Percentiles rank a stretch among this genome's conserved stretches.
Conservation (phyloP, 1,140 invertebrate genomes). For the Listronotus oregonensis region DNA sequence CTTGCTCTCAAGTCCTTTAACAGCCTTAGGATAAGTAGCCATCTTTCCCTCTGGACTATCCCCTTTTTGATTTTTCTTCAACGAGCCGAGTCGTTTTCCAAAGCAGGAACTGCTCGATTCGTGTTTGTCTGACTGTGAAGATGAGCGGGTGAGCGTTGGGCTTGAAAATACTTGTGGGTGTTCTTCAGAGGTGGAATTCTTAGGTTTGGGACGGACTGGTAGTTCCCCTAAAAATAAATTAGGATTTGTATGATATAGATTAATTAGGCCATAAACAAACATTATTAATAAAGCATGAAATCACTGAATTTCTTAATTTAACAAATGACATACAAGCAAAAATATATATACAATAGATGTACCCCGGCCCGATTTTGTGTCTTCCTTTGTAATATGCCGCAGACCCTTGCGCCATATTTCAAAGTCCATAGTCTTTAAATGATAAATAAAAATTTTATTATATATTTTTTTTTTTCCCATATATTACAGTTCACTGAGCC, state of each 20-base stretch:
- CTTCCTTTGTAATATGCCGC: too few species aligned
- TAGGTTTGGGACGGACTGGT: conserved; percentile 40
- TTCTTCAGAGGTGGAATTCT: conserved; percentile 11
- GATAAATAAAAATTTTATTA: too few species aligned
- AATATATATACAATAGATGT: too few species aligned
- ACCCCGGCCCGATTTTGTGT: too few species aligned
- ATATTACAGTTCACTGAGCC: too few species aligned
- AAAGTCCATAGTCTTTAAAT: neutral
- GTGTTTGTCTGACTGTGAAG: conserved; percentile 40
- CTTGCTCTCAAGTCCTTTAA: conserved; percentile 47
- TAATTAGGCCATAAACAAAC: neutral
- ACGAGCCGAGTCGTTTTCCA: conserved; percentile 52
- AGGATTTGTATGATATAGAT: conserved; percentile 5
- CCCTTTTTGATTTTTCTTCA: conserved; percentile 47
- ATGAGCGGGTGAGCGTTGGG: conserved; percentile 21
- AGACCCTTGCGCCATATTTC: too few species aligned
- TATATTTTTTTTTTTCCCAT: too few species aligned
- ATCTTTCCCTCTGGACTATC: conserved; percentile 41
- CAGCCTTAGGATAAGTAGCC: conserved; percentile 49
- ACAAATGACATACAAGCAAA: too few species aligned
- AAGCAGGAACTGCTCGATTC: conserved; percentile 53
- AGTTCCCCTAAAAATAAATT: conserved; percentile 45
- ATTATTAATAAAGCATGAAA: neutral
- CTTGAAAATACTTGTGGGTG: conserved; percentile 11
- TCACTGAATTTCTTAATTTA: too few species aligned